Percentiles rank a stretch among this genome's conserved stretches.
Evolutionary conservation across 2,888 invertebrate species (phyloP).

Genomic region (Diaperis boleti): DNA sequence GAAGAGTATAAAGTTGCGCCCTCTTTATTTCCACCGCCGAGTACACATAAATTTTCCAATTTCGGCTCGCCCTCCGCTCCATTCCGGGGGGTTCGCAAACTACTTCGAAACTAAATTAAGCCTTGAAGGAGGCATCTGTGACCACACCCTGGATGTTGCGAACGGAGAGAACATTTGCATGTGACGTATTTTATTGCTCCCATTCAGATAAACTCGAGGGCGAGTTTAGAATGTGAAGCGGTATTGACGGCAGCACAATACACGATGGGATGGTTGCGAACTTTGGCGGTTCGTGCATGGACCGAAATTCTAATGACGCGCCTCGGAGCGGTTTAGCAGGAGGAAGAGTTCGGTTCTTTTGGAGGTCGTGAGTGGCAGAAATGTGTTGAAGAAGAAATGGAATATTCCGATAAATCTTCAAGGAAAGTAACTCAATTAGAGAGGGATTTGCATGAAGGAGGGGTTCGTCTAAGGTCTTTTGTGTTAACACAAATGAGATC

Average conservation of each 20-base stretch:
- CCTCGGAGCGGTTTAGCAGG: too few species aligned
- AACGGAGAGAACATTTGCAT: conserved; percentile 65
- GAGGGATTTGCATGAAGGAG: too few species aligned
- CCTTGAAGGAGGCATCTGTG: conserved; percentile 67
- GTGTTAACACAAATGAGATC: too few species aligned
- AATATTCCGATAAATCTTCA: too few species aligned
- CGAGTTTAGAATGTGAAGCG: conserved; percentile 49
- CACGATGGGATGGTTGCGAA: conserved; percentile 26
- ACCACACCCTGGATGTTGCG: conserved; percentile 66
- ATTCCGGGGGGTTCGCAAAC: conserved; percentile 61
- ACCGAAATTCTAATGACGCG: too few species aligned
- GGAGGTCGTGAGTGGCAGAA: too few species aligned
- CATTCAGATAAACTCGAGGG: conserved; percentile 56
- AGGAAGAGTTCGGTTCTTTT: too few species aligned
- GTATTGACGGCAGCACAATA: conserved; percentile 39
- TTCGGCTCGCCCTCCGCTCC: conserved; percentile 60
- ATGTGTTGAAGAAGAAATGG: too few species aligned
- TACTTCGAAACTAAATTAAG: conserved; percentile 67
- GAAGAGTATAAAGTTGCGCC: conserved; percentile 55
- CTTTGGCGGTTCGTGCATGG: conserved; percentile 22
- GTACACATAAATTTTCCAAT: conserved; percentile 66
- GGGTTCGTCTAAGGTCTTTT: too few species aligned
- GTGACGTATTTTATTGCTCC: conserved; percentile 68
- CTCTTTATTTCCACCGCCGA: conserved; percentile 61
- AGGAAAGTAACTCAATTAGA: too few species aligned